Evolutionary conservation across 2,113 vertebrate genomes (phyloP).

Genomic region (Zosterops hypoxanthus): DNA sequence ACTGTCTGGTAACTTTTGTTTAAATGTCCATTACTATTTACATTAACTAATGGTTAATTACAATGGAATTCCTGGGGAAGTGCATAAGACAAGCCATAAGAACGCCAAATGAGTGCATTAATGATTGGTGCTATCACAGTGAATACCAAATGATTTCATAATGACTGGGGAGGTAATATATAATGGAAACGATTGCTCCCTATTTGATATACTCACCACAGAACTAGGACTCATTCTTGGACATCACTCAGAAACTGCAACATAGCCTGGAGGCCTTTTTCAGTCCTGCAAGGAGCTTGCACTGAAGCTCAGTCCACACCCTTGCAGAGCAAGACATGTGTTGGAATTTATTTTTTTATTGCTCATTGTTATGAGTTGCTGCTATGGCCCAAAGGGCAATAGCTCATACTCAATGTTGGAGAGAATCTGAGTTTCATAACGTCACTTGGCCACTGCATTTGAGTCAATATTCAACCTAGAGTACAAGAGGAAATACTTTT

Average conservation of each 20-base stretch:
- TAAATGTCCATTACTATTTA: conserved; percentile 76
- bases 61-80: conserved; percentile 71
- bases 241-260: conserved; percentile 56
- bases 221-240: conserved; percentile 66
- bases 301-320: conserved; percentile 8
- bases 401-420: neutral
- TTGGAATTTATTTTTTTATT: conserved; percentile 53
- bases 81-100: conserved; percentile 70
- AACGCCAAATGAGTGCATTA: conserved; percentile 75
- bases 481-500: neutral
- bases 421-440: neutral
- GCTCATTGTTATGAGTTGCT: conserved; percentile 51
- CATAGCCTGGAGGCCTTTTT: conserved; percentile 33
- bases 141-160: conserved; percentile 79
- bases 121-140: conserved; percentile 75
- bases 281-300: conserved; percentile 12
- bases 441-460: neutral
- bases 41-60: conserved; percentile 79
- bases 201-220: conserved; percentile 66
- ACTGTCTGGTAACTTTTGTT: conserved; percentile 63
- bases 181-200: conserved; percentile 67
- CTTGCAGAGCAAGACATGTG: conserved; percentile 6
- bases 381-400: neutral
- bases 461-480: neutral
- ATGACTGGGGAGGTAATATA: conserved; percentile 73